Evolutionary conservation across 2,888 invertebrate species (phyloP), one percentile per base, ranked within the genome.

Genomic region (Eurois occulta): DNA sequence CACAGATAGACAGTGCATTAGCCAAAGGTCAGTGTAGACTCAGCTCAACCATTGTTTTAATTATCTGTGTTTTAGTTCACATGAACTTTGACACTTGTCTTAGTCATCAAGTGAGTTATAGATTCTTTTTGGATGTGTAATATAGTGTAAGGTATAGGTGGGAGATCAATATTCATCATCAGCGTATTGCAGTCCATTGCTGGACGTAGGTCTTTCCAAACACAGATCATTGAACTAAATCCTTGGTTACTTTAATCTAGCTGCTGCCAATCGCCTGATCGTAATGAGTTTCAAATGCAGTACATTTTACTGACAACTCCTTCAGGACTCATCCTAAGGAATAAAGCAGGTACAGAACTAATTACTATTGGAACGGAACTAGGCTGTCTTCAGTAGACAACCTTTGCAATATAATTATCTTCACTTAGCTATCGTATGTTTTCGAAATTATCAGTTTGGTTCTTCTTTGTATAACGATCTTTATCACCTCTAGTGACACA

Each of bases 1-100:
- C 86, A 86, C 88, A 89, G 93, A 94, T 91, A 91, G 95, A 95
- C 95, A 95, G 94, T 94, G 94, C 96, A 96, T 96, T 96, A 96
- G 91, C 88, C 88, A 93, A 93, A 89, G 92, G 93, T 92, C 92
- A 91, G 73, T 62, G n/a, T 73, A 77, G 84, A 84, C 82, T 81
- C 67, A 74, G 76, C 84, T 81, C 70, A 76, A 68, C 86, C 87
- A 91, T 91, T 91, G 91, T 89, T 85, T 86, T 79, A 73, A 78
- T 75, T 85, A 75, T 60, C 72, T 69, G 69, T 75, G 78, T 71
- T 85, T 83, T 72, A 77, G 75, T 88, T 88, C 91, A 77, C 88
- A 88, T 75, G 88, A 86, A 86, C 85, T 86, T 85, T 90, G 77
- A 77, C 81, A 80, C 74, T 67, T 43, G 48, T 52, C 28, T 76